Evolutionary conservation across 2,113 vertebrate species (phyloP).

Genomic region (Sylvilagus bachmani): DNA sequence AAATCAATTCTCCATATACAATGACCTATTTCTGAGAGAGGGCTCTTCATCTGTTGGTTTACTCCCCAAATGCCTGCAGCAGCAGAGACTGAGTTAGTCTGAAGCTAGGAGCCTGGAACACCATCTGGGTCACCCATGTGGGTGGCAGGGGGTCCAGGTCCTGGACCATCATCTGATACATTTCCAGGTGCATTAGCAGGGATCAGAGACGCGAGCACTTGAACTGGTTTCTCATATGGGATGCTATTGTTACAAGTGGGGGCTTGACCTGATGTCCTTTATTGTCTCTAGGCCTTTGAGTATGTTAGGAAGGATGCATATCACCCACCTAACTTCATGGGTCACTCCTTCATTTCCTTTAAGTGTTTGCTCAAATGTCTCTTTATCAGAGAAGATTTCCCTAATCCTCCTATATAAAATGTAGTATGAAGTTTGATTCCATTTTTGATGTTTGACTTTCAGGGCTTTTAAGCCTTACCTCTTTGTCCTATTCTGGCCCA

Average conservation of each 20-base stretch:
- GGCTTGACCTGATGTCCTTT: neutral
- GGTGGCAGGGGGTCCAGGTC: too few relatives aligned
- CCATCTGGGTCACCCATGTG: too few relatives aligned
- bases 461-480: neutral
- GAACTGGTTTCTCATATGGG: too few relatives aligned
- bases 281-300: neutral
- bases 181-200: too few relatives aligned
- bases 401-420: neutral
- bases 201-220: too few relatives aligned
- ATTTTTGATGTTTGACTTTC: neutral
- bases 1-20: neutral
- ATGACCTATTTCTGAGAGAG: neutral
- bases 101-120: too few relatives aligned
- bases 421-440: neutral
- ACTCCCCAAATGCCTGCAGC: too few relatives aligned
- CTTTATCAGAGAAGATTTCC: neutral
- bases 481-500: neutral
- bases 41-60: neutral
- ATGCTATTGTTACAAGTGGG: too few relatives aligned
- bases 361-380: neutral
- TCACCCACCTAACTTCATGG: neutral
- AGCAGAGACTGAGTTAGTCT: too few relatives aligned
- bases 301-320: neutral
- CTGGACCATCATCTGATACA: too few relatives aligned
- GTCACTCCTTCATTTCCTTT: neutral